Evolutionary conservation across 2,888 invertebrate genomes (phyloP), one percentile per base, ranked within the genome.

Genomic region (Scaptomyza cyrtandrae): DNA sequence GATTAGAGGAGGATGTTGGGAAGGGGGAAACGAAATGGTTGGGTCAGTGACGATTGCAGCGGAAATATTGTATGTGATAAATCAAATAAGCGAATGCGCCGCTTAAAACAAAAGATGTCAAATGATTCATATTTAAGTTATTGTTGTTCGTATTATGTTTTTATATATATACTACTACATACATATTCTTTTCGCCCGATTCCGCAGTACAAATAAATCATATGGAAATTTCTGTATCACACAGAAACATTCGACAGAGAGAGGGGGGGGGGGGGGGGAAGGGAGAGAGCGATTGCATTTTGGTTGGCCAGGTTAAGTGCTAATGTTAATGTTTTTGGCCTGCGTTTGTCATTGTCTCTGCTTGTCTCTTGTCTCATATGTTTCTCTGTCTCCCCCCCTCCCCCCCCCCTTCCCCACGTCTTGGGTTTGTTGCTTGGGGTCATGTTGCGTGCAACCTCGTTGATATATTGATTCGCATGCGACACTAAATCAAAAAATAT

Each of bases 51-150:
- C 53, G 43, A 53, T 59, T 49, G 50, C 52, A 67, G 14, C 37
- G 69, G 69, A 59, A 59, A 63, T 73, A n/a, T 63, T 69, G 69
- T 60, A 59, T 61, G 72, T 50, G 59, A 87, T 83, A 83, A 83
- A 83, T 83, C 88, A 83, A 81, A 73, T 68, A 54, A 57, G 43
- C 39, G 60, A 46, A 61, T 9, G 45, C 19, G 45, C 19, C 62
- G 68, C 69, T 76, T 69, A 63, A 83, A 76, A 83, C 84, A 75
- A 82, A 78, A 69, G 74, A 56, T 74, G 83, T 72, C 84, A 84
- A 88, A 79, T 84, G 88, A 88, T 83, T 83, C 83, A 88, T 86
- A 82, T 84, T 88, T 77, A 86, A 86, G 77, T 76, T 72, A 6
- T 39, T 62, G 24, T 24, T n/a, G 19, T 19, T 14, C 16, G 13